phyloP scores from a whole-genome alignment of 2,113 vertebrate genomes.

The Zapus hudsonius region DNA sequence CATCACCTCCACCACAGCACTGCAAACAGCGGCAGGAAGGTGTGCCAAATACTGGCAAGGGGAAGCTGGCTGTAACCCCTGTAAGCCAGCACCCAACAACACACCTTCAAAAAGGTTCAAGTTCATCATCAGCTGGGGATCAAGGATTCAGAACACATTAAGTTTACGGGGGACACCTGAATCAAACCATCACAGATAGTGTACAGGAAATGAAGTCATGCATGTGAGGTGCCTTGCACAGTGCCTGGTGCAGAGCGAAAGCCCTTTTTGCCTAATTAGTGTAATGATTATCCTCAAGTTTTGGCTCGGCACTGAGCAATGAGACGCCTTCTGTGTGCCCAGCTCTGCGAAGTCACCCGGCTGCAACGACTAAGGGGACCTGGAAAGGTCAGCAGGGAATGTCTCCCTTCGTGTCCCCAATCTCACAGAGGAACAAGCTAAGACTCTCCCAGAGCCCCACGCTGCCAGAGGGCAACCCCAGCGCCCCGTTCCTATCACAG shows the following conservation, averaged over 20 bases:
- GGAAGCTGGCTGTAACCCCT: no score
- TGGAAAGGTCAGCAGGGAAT: background rate
- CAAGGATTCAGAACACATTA: no score
- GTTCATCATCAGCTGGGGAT: no score
- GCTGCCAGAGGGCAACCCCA: background rate
- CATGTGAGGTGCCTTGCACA: accelerated
- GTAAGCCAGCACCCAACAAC: no score
- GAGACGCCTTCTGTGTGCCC: background rate
- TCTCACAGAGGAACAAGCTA: background rate
- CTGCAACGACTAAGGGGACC: background rate
- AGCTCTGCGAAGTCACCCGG: background rate
- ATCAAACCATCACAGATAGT: no score
- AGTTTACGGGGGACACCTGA: no score
- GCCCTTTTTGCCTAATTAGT: background rate
- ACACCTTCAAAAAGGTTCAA: no score
- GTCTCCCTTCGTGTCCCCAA: background rate
- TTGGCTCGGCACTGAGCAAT: background rate
- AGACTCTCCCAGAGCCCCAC: background rate
- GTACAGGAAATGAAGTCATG: no score
- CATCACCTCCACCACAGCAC: no score
- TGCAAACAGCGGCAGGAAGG: no score
- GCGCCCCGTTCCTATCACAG: background rate
- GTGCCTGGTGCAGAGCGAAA: background rate
- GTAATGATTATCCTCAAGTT: background rate
- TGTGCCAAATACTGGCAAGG: no score